phyloP scores from a whole-genome alignment of 2,113 vertebrate genomes.

The Cyanoramphus novaezelandiae region DNA sequence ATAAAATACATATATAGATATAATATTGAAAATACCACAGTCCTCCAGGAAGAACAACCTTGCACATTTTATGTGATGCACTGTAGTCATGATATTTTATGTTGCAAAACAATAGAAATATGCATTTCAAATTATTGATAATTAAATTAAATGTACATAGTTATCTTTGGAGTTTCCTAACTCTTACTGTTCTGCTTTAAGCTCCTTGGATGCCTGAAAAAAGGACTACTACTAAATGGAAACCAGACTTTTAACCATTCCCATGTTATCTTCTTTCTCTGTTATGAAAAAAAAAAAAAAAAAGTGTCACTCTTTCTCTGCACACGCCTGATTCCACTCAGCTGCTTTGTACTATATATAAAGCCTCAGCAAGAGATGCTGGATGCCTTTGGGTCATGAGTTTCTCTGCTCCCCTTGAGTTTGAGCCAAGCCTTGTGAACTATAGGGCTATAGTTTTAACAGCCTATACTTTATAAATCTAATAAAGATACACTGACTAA shows the following conservation, averaged over 20 bases:
- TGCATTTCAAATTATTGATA: neutral
- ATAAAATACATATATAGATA: neutral
- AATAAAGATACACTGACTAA: neutral
- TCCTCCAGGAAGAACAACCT: neutral
- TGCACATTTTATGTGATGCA: neutral
- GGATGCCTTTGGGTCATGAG: neutral
- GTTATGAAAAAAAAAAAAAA: neutral
- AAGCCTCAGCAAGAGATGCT: neutral
- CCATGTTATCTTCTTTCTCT: neutral
- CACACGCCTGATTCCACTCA: neutral
- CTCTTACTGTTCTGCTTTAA: neutral
- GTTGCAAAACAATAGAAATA: neutral
- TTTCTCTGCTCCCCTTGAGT: neutral
- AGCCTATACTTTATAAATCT: neutral
- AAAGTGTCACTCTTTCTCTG: neutral
- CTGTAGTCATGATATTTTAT: neutral
- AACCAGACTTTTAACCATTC: neutral
- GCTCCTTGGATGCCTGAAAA: neutral
- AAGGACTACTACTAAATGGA: neutral
- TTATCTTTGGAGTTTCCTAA: neutral
- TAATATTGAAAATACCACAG: neutral
- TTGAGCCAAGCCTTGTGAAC: neutral
- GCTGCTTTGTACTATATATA: neutral
- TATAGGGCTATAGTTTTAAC: neutral
- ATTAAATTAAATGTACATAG: neutral